Conservation (phyloP, 2,888 invertebrate genomes). For the Druceiella hillmani region DNA sequence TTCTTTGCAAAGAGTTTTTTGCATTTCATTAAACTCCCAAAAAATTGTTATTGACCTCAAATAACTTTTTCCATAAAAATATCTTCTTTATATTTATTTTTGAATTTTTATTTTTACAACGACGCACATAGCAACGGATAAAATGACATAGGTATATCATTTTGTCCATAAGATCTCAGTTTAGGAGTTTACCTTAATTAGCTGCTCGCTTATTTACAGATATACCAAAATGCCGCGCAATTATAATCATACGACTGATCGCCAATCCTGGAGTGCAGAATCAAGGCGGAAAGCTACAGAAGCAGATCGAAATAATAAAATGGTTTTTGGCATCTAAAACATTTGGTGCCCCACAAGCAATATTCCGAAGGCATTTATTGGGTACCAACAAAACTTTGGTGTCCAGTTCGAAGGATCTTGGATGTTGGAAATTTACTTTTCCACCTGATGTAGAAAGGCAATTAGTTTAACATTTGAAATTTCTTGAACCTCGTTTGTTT, state of each 20-base stretch:
- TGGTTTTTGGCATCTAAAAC: constrained; percentile 12
- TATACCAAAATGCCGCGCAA: constrained; percentile 7
- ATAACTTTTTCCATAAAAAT: too few species aligned
- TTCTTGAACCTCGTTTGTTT: constrained; percentile 9
- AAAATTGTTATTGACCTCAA: too few species aligned
- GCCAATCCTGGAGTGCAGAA: constrained; percentile 9
- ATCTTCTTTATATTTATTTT: too few species aligned
- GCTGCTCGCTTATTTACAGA: too few species aligned
- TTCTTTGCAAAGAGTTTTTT: too few species aligned
- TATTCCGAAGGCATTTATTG: constrained; percentile 13
- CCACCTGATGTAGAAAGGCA: constrained; percentile 10
- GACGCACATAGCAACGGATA: too few species aligned
- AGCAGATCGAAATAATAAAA: constrained; percentile 10
- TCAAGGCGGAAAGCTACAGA: constrained; percentile 14
- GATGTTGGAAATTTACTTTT: constrained; percentile 11
- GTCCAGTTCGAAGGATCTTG: constrained; percentile 12
- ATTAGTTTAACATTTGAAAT: constrained; percentile 13
- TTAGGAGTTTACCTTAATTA: not conserved
- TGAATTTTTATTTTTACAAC: too few species aligned
- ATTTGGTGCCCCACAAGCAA: constrained; percentile 17
- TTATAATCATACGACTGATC: constrained; percentile 11
- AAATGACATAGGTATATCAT: constrained; percentile 4
- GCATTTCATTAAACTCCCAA: too few species aligned
- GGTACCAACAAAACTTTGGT: constrained; percentile 14
- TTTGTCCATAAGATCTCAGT: constrained; percentile 1